Conservation (phyloP, 2,797 vertebrate species). For the Streptopelia turtur region DNA sequence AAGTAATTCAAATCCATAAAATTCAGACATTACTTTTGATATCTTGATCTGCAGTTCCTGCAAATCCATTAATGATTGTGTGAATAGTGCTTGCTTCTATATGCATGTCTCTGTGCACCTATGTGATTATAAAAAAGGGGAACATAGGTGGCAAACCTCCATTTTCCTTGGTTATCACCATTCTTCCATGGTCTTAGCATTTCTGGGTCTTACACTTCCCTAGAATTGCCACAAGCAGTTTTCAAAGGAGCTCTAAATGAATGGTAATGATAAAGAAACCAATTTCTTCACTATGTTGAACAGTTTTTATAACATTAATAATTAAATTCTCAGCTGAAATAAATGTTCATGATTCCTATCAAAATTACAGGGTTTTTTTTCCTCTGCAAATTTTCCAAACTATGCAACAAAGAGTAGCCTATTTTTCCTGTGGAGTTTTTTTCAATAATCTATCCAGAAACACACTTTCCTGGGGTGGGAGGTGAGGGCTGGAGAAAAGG, state of each 20-base stretch:
- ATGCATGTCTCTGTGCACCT: neutral
- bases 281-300: neutral
- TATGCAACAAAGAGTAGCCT: neutral
- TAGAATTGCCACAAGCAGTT: neutral
- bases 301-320: neutral
- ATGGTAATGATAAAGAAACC: neutral
- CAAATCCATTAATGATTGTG: neutral
- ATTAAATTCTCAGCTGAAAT: neutral
- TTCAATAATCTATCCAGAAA: neutral
- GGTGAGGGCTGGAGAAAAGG: fast-evolving
- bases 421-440: neutral
- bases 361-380: neutral
- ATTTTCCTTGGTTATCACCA: neutral
- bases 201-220: neutral
- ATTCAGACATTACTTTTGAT: neutral
- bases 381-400: neutral
- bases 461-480: neutral
- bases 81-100: neutral
- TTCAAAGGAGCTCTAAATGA: neutral
- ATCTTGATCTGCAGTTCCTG: neutral
- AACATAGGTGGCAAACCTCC: neutral
- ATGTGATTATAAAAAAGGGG: neutral
- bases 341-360: neutral
- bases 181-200: neutral
- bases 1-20: neutral